A percentile compares a stretch with the other conserved stretches of the same genome.
These are phyloP conservation scores for Clarias gariepinus DNA, from an alignment of 2,113 vertebrate genomes.

Conservation along the genomic window DNA sequence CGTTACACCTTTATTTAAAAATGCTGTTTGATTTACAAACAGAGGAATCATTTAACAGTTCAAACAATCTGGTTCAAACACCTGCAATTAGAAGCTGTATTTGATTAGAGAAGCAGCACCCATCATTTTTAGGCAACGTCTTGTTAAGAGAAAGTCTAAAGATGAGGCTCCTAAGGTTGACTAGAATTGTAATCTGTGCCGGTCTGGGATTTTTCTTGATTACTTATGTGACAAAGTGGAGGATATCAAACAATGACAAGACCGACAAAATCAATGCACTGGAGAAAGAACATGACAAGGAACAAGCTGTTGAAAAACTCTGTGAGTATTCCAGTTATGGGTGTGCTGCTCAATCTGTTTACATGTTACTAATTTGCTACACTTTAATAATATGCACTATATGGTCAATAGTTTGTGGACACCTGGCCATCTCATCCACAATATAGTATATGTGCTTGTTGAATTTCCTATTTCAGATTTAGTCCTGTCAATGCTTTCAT, in stretches of 20 bases:
- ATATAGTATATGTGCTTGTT: too few relatives aligned
- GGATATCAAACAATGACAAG: background rate
- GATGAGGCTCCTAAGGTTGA: background rate
- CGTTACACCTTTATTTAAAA: too few relatives aligned
- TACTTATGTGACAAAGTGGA: background rate
- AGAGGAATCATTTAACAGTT: too few relatives aligned
- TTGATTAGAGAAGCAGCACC: background rate
- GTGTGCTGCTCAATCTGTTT: background rate
- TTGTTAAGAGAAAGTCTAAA: background rate
- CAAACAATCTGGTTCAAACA: background rate
- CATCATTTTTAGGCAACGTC: too few relatives aligned
- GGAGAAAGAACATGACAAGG: background rate
- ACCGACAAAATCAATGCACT: background rate
- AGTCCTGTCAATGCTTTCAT: too few relatives aligned
- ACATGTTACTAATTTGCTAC: background rate
- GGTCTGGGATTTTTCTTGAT: background rate
- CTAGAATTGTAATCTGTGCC: background rate
- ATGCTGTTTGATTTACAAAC: too few relatives aligned
- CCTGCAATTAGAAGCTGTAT: background rate
- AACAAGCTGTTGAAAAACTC: background rate
- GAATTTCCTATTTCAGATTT: too few relatives aligned
- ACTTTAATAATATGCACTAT: background rate
- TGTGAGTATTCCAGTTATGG: conserved; percentile 8
- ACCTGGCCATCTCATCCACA: background rate
- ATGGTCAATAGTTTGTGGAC: background rate